These are phyloP conservation scores for Gallinago undulata DNA, from an alignment of 2,113 vertebrate genomes.

Conservation along the genomic window DNA sequence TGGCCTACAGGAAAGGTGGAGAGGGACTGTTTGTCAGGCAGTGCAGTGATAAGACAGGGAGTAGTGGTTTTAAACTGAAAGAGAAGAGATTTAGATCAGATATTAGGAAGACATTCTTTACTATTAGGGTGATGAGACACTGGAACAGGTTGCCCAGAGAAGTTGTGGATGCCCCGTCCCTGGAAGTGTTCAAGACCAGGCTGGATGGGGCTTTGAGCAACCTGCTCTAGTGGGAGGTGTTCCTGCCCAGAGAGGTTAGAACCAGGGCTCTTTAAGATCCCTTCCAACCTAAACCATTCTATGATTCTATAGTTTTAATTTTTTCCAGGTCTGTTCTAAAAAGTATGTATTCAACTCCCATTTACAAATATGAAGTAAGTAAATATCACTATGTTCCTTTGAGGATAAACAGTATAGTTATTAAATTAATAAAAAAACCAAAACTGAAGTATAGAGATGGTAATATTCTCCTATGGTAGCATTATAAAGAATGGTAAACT, in stretches of 20 bases:
- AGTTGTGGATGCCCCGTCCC: background rate
- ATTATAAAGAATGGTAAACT: background rate
- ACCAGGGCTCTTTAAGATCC: background rate
- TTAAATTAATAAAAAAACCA: background rate
- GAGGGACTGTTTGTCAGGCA: too few relatives aligned
- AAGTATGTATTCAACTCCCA: background rate
- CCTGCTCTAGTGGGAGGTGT: background rate
- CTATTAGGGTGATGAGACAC: background rate
- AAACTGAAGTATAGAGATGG: background rate
- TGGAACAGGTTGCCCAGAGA: background rate
- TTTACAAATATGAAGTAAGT: background rate
- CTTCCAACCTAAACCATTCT: background rate
- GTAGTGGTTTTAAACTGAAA: background rate
- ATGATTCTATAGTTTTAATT: background rate
- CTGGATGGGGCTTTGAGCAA: background rate
- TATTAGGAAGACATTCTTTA: background rate
- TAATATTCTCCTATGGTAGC: background rate
- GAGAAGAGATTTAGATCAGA: background rate
- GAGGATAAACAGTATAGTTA: background rate
- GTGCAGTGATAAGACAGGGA: background rate
- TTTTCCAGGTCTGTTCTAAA: background rate
- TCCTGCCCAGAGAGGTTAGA: background rate
- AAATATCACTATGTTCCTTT: background rate
- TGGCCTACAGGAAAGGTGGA: background rate
- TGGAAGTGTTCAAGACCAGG: background rate